Evolutionary conservation across 2,888 invertebrate species (phyloP), one percentile per base, ranked within the genome.

Genomic region (Cephalotes varians): DNA sequence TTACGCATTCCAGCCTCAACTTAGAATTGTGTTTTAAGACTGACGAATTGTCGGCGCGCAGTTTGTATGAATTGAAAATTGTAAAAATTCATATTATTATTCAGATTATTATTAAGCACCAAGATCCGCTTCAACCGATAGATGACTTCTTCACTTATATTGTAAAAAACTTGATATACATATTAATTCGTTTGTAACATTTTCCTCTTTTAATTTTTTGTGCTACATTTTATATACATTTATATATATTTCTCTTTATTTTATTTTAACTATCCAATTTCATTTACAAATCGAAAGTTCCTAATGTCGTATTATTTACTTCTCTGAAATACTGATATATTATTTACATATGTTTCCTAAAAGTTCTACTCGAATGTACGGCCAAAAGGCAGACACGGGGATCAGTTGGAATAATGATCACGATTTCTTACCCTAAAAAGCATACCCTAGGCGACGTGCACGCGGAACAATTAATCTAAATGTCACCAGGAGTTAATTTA

Each of bases 401-500:
- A 89, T 82, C 85, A 86, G 85, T 89, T 89, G 86, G 80, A 88
- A 89, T 89, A 89, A 89, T 86, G 86, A 89, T 89, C 84, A 85
- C 84, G 86, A 89, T 86, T 89, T 83, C 86, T 81, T 83, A 65
- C 62, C 88, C 79, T 72, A 86, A 85, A 88, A 86, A 88, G 54
- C 79, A 65, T 79, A 76, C 82, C 85, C 74, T 49, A 76, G 76
- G 84, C 83, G 72, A 81, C 64, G 76, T 56, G 81, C 74, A 82
- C 86, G 89, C 90, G 56, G 91, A 91, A 92, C 93, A 93, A 93
- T 93, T 93, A 93, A 93, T 93, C 93, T 93, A 91, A 91, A 91
- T 91, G 93, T 93, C 93, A 92, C 89, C 92, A 91, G 85, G 90
- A 92, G 92, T 93, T 93, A 93, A 93, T 93, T 93, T 93, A 93